These are phyloP conservation scores for Galbula dea DNA, from an alignment of 2,113 vertebrate species.

Conservation along the genomic window DNA sequence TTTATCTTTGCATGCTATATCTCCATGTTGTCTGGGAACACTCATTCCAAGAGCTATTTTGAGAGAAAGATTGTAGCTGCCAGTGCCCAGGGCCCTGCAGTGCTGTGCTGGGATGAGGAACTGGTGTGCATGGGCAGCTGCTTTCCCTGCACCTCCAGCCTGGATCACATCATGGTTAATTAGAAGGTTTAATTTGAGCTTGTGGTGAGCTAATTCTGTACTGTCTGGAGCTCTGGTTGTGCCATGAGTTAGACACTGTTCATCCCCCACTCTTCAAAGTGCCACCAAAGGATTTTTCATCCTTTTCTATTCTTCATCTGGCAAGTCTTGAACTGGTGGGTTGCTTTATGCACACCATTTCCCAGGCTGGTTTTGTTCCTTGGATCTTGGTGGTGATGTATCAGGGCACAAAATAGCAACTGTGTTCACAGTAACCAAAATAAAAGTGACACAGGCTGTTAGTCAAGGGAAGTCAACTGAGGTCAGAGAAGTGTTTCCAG, in stretches of 20 bases:
- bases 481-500: neutral
- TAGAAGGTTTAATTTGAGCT: neutral
- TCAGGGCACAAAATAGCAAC: slow-evolving; percentile 9
- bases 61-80: neutral
- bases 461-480: neutral
- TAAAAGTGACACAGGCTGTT: slow-evolving; percentile 19
- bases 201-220: neutral
- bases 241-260: neutral
- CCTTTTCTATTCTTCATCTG: neutral
- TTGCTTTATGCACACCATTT: neutral
- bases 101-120: rapidly evolving
- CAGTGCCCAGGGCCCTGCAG: rapidly evolving
- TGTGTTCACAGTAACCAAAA: slow-evolving; percentile 4
- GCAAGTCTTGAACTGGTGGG: neutral
- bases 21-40: neutral
- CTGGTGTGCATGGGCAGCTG: neutral
- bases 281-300: neutral
- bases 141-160: neutral
- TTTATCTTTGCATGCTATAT: neutral
- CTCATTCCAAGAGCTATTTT: neutral
- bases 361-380: neutral
- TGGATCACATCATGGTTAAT: neutral
- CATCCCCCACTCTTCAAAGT: neutral
- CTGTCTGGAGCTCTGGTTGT: neutral
- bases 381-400: neutral